A percentile compares a stretch with the other conserved stretches of the same genome.
Conservation (phyloP, 37 sponge, comb jelly and placozoan species). For the Hexactinellida sp. region DNA sequence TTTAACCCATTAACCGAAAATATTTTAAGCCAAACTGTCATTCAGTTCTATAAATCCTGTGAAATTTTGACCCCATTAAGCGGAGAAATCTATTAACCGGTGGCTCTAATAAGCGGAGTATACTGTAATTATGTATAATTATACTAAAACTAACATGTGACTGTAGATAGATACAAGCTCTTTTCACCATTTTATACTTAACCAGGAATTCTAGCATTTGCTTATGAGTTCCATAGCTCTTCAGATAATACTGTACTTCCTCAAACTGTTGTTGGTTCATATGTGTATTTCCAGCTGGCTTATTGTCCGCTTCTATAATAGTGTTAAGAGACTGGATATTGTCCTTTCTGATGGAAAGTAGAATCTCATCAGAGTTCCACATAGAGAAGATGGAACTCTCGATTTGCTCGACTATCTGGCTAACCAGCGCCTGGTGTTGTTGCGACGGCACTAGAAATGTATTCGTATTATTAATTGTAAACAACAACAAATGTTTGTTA, state of each 20-base stretch:
- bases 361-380: neutral
- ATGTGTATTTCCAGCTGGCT: conserved; percentile 19
- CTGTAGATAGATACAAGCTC: conserved; percentile 55
- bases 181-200: conserved; percentile 40
- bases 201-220: conserved; percentile 55
- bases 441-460: neutral
- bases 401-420: neutral
- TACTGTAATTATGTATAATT: neutral
- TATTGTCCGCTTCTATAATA: neutral
- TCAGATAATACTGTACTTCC: conserved; percentile 78
- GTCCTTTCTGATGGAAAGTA: neutral
- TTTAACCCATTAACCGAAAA: too few species aligned
- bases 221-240: conserved; percentile 43
- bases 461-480: too few species aligned
- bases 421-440: neutral
- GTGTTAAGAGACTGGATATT: neutral
- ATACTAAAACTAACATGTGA: conserved; percentile 34
- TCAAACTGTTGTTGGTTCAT: conserved; percentile 43
- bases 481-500: too few species aligned
- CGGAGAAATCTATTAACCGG: too few species aligned
- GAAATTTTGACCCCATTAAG: too few species aligned
- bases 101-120: neutral
- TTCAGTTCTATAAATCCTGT: too few species aligned
- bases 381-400: neutral
- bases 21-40: too few species aligned